phyloP scores from a whole-genome alignment of 2,797 vertebrate genomes.

The Lithobates sylvaticus region DNA sequence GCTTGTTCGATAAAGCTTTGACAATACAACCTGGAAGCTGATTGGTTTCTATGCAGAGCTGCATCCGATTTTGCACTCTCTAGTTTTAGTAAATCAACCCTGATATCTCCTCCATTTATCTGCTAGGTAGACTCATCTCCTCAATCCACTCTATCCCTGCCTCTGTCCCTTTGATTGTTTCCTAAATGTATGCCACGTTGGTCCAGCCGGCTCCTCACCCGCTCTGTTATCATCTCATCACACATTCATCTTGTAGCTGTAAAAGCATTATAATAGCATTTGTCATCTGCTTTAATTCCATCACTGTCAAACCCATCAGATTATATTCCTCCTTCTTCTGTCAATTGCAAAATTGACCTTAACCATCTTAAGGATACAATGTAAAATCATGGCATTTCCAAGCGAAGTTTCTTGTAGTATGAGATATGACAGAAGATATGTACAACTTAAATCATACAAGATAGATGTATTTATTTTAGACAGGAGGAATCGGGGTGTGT shows the following conservation, averaged over 20 bases:
- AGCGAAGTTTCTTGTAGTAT: background rate
- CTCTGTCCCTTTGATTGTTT: conserved; percentile 49
- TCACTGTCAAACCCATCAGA: conserved; percentile 61
- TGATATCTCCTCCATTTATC: conserved; percentile 36
- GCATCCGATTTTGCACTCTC: too few species aligned
- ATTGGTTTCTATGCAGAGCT: too few species aligned
- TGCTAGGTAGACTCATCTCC: conserved; percentile 21
- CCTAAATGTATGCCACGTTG: conserved; percentile 51
- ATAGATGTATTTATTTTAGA: background rate
- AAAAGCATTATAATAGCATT: conserved; percentile 62
- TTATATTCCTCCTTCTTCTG: conserved; percentile 55
- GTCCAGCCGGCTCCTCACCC: conserved; percentile 34
- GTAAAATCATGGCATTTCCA: conserved; percentile 34
- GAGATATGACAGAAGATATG: background rate
- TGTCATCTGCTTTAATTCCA: conserved; percentile 64
- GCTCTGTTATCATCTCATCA: conserved; percentile 55
- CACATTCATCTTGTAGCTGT: conserved; percentile 61
- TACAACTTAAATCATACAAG: background rate
- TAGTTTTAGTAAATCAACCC: too few species aligned
- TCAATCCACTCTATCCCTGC: background rate
- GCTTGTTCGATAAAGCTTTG: too few species aligned
- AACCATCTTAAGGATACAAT: conserved; percentile 25
- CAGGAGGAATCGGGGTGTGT: background rate
- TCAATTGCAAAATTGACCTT: conserved; percentile 49
- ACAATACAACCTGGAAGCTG: too few species aligned